Evolutionary conservation across 2,797 vertebrate species (phyloP), one percentile per base, ranked within the genome.

Genomic region (Decapterus maruadsi): DNA sequence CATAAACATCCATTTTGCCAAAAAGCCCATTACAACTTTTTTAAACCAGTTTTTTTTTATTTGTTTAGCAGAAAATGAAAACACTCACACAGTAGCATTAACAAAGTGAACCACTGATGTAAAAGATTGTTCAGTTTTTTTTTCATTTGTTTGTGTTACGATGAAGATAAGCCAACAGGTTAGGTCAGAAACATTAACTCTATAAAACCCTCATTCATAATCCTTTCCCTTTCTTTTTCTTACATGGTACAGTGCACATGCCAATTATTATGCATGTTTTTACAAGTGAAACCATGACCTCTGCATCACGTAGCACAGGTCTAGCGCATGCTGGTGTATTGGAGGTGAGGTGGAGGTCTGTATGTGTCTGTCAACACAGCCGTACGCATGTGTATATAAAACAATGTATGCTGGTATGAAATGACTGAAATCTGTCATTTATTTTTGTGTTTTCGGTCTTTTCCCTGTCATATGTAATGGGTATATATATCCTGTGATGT

Each of bases 231-330:
- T 20, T 81, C 75, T 78, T 68, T 80, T 34, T 22, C 76, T 85
- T 67, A 14, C 88, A 82, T 69, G 59, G 64, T 48, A 42, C 80
- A 62, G 76, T 26, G 20, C 58, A 80, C 80, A 54, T 40, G 57
- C 60, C 65, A 80, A 81, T 92, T 75, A 89, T 57, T 40, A 43
- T 29, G 7, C 60, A 46, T 90, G 84, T 91, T 93, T 93, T 90
- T 48, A 60, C 72, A 87, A 63, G 78, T 78, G 26, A 81, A 85
- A 62, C 5, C 67, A 40, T 87, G 85, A 85, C 77, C 68, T 57
- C 26, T 77, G 65, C 53, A 45, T 83, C 57, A 64, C 46, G 91
- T 81, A 76, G 72, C 80, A 53, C 74, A 76, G 11, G 62, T 71
- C 82, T 81, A 72, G 76, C 73, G 79, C 66, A 80, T 74, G 67